Base-by-base conservation (phyloP, 2,888 invertebrate genomes). In the Lamellibrachia satsuma region DNA sequence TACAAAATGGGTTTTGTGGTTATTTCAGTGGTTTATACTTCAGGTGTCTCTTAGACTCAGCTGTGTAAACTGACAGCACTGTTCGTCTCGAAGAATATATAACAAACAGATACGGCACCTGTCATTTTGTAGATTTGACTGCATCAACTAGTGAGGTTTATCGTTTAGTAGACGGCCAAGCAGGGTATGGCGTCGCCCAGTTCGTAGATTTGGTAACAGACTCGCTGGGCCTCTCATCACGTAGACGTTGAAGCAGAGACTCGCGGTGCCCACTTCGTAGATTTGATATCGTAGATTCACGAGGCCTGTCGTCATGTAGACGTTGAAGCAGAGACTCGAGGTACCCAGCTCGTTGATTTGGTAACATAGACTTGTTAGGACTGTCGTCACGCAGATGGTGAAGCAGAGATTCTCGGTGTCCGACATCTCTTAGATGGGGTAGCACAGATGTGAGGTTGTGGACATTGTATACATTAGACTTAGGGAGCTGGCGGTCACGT, bases 41-140 rank as follows among this genome's bases (percentile, higher is more conserved):
- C 91, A 27, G 27, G 27, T 27, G 27, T 91, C 91, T 9, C 7
- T 4, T 91, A 91, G 22, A 90, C 90, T 39, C 39, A 39, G 4
- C 22, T 6, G 22, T 22, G 90, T 90, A 8, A n/a, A 91, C 91
- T 27, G 39, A 39, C 39, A 27, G 15, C 91, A n/a, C 6, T 6
- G 6, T 22, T 91, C 11, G 91, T 11, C 27, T 27, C 91, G 39
- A 1, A 91, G n/a, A 91, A n/a, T 91, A 39, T 39, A 39, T 39
- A 39, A 39, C 27, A 91, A 91, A 91, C 22, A 91, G 27, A 91
- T 27, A 91, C 91, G 22, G 27, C 27, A 91, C 91, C 27, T 91
- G 91, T 91, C 91, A 27, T 15, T 91, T 1, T 91, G 52, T 91
- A 15, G 91, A 22, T 27, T 91, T 91, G 27, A 91, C 39, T 27